Base-by-base conservation (phyloP, 2,113 vertebrate genomes). In the Perca fluviatilis region DNA sequence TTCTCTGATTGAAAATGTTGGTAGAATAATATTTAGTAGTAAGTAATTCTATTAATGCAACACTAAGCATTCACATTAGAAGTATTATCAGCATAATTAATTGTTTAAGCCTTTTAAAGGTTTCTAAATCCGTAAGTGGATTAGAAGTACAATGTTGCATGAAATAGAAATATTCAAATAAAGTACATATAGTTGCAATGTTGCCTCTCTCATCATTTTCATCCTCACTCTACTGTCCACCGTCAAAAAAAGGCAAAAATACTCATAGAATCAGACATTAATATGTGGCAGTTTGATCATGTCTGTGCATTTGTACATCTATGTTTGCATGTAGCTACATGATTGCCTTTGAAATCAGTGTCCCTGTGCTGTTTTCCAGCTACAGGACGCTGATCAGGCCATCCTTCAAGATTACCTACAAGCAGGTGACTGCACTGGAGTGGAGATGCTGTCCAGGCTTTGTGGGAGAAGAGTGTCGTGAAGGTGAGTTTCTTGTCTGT, bases 391-490 rank as follows among this genome's bases (percentile, higher is more conserved):
- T 98, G 79, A 93, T 99, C 91, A 95, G 97, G 80, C 98, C 98
- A 4, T 96, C 96, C 0, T 99, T 98, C 94, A 97, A 95, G 88
- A 94, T 97, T 67, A 94, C 96, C 56, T 97, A 98, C 90, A 95
- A 97, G 84, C 97, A 97, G 0, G 96, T 97, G 88, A 98, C 96
- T 0, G 94, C 95, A 0, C 94, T 98, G 91, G 97, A 98, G 92
- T 99, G 97, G 98, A 95, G 95, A 58, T 99, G 97, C 94, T 99
- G 98, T 64, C 97, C 97, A 19, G 97, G 97, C 27, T 98, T 97
- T 83, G 95, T 95, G 0, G 97, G 98, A 86, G 95, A 94, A 81
- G 96, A 97, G 93, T 99, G 98, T 71, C 96, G 97, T 0, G 95
- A 97, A 86, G 97, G 97, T 98, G 70, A 96, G 96, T 93, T 53